A percentile compares a stretch with the other conserved stretches of the same genome.
These are phyloP conservation scores for Rhinolophus sinicus DNA, from an alignment of 2,113 vertebrate genomes.

Conservation along the genomic window DNA sequence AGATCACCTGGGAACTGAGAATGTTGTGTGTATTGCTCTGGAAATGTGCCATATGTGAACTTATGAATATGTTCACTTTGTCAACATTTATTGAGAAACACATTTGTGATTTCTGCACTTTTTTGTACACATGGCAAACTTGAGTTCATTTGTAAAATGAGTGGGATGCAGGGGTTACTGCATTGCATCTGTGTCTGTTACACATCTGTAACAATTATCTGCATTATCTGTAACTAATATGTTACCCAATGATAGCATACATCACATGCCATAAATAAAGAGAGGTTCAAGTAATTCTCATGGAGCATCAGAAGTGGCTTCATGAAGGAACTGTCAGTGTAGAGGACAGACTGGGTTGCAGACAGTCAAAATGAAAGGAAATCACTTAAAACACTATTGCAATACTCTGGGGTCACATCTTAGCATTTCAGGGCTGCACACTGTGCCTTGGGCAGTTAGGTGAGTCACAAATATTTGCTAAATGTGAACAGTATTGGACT, in stretches of 20 bases:
- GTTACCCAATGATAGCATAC: neutral
- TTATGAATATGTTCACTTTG: neutral
- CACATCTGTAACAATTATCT: neutral
- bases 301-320: neutral
- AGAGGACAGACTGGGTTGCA: neutral
- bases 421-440: neutral
- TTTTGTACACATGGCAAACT: neutral
- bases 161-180: neutral
- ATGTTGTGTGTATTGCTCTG: neutral
- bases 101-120: neutral
- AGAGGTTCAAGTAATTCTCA: neutral
- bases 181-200: neutral
- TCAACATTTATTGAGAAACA: neutral
- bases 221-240: neutral
- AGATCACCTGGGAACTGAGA: too few species aligned
- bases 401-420: neutral
- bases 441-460: neutral
- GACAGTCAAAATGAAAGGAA: neutral
- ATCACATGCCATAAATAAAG: neutral
- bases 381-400: neutral
- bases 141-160: neutral
- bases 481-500: neutral
- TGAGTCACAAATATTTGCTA: neutral
- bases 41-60: neutral
- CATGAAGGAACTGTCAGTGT: neutral